These are phyloP conservation scores for Ascaphus truei DNA, from an alignment of 2,113 vertebrate genomes.

Conservation along the genomic window DNA sequence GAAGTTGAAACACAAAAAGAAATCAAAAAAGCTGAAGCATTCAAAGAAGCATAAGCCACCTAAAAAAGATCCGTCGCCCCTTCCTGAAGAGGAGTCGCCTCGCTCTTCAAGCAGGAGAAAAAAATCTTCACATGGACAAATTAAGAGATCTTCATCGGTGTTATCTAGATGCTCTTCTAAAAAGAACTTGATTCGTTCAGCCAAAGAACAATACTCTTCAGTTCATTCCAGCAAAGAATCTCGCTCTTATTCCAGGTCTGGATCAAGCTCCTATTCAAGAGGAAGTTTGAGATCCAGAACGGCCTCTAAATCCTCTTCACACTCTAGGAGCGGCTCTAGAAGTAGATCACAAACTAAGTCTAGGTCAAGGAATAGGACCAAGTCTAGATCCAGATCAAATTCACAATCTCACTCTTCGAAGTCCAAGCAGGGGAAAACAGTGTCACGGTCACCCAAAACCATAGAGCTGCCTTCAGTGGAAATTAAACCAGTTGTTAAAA, in stretches of 20 bases:
- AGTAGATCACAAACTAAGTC: constrained; percentile 74
- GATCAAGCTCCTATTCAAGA: constrained; percentile 65
- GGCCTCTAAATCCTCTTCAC: constrained; percentile 44
- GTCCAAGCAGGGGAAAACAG: constrained; percentile 49
- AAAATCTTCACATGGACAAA: constrained; percentile 55
- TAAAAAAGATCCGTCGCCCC: constrained; percentile 55
- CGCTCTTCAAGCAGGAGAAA: constrained; percentile 59
- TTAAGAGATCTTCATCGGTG: constrained; percentile 66
- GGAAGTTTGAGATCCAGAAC: constrained; percentile 62
- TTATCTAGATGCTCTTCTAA: constrained; percentile 65
- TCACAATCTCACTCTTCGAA: constrained; percentile 24
- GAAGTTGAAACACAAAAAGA: constrained; percentile 87
- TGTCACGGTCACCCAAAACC: constrained; percentile 63
- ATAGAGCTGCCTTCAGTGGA: constrained; percentile 52
- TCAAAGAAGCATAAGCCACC: constrained; percentile 78
- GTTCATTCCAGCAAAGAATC: constrained; percentile 67
- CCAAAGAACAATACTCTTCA: constrained; percentile 64
- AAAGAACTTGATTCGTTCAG: constrained; percentile 69
- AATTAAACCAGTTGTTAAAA: constrained; percentile 53
- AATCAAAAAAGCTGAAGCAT: constrained; percentile 86
- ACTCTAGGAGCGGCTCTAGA: constrained; percentile 59
- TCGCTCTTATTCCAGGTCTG: constrained; percentile 66
- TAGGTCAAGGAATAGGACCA: constrained; percentile 50
- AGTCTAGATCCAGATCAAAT: constrained; percentile 20
- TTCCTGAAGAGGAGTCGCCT: constrained; percentile 63